Conservation (phyloP, 1,140 invertebrate species). For the Periplaneta americana region DNA sequence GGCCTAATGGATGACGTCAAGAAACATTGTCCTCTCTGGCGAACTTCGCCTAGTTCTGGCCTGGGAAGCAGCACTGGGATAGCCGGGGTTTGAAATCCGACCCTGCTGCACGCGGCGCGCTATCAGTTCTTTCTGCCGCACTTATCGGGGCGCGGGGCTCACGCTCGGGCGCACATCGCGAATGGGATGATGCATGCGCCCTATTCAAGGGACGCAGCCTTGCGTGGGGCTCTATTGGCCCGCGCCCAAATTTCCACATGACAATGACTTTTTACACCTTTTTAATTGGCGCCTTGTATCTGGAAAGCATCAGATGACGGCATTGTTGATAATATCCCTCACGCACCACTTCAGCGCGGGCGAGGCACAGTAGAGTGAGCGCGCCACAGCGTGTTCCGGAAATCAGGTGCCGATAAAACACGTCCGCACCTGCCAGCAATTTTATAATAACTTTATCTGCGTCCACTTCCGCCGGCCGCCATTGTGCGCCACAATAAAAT, state of each 20-base stretch:
- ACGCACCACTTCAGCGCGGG: not conserved
- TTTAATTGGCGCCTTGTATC: constrained; percentile 11
- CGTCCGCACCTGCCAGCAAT: too few species aligned
- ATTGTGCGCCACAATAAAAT: not conserved
- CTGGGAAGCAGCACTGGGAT: not conserved
- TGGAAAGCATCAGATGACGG: not conserved
- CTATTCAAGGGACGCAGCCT: not conserved
- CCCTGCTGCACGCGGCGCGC: too few species aligned
- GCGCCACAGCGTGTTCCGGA: not conserved
- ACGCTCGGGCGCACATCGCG: not conserved
- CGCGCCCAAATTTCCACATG: not conserved
- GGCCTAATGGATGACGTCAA: too few species aligned
- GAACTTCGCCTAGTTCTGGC: not conserved
- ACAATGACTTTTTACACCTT: constrained; percentile 16
- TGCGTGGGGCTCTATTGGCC: not conserved
- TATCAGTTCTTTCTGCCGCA: too few species aligned
- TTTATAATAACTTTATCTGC: not conserved
- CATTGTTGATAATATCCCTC: constrained; percentile 9
- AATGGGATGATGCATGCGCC: not conserved
- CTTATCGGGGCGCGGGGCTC: not conserved
- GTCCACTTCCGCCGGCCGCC: not conserved
- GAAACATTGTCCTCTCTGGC: not conserved
- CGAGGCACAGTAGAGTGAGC: not conserved
- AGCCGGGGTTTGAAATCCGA: not conserved
- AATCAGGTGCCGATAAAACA: not conserved